Evolutionary conservation across 1,140 invertebrate species (phyloP).

Genomic region (Dendrolimus kikuchii): DNA sequence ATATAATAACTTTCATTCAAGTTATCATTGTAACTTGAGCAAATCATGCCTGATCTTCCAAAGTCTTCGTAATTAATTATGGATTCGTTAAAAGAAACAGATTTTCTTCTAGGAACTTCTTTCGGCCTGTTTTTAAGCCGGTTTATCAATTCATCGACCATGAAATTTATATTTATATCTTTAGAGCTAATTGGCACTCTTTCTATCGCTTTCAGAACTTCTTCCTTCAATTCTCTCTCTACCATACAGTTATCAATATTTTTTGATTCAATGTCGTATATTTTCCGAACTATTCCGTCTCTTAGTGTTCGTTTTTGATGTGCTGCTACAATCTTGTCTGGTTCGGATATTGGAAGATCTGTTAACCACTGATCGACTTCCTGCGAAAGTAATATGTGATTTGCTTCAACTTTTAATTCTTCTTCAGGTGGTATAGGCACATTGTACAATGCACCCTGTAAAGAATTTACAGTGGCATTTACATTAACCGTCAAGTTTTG

Average conservation of each 20-base stretch:
- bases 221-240: conserved; percentile 22
- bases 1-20: neutral
- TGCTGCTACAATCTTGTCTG: conserved; percentile 19
- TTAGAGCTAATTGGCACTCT: conserved; percentile 22
- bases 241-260: conserved; percentile 8
- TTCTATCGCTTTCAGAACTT: conserved; percentile 27
- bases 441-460: conserved; percentile 33
- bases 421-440: conserved; percentile 32
- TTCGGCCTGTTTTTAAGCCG: conserved; percentile 29
- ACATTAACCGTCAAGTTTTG: conserved; percentile 25
- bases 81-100: conserved; percentile 20
- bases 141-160: conserved; percentile 36
- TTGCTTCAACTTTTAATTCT: conserved; percentile 34
- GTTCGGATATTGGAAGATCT: conserved; percentile 27
- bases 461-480: conserved; percentile 25
- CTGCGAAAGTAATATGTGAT: conserved; percentile 32
- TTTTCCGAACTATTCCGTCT: conserved; percentile 32
- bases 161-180: conserved; percentile 27
- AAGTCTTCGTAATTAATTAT: conserved; percentile 21
- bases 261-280: conserved; percentile 27
- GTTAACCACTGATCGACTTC: conserved; percentile 49
- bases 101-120: conserved; percentile 14
- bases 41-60: conserved; percentile 7
- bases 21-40: neutral
- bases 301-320: conserved; percentile 24